Evolutionary conservation across 2,797 vertebrate genomes (phyloP).

Genomic region (Melanogrammus aeglefinus): DNA sequence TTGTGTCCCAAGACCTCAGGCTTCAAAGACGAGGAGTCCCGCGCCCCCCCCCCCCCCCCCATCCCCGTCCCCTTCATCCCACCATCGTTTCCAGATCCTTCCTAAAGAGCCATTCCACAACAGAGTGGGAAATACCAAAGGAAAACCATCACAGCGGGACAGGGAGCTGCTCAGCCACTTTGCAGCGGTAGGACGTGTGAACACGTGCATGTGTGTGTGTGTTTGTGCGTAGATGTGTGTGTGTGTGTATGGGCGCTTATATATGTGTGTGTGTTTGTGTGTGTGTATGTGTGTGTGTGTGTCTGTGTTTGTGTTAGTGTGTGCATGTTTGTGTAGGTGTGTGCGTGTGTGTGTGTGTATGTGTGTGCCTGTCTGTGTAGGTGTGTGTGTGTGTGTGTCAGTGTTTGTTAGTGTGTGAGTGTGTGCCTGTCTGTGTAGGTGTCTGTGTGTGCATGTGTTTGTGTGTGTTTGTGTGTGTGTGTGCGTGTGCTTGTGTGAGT

Average conservation of each 20-base stretch:
- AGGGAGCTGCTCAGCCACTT: slow-evolving; percentile 36
- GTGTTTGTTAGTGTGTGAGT: no score
- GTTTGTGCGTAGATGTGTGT: no score
- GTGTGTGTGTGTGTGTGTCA: no score
- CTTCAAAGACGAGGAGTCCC: slow-evolving; percentile 43
- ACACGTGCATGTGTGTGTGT: slow-evolving; percentile 4
- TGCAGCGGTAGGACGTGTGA: slow-evolving; percentile 29
- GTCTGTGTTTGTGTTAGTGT: no score
- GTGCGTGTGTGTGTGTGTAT: no score
- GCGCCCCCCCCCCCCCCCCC: not conserved
- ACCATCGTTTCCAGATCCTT: slow-evolving; percentile 50
- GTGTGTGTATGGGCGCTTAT: not conserved
- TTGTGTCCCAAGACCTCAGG: slow-evolving; percentile 19
- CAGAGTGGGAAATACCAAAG: slow-evolving; percentile 62
- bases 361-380: no score
- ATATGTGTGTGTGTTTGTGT: no score
- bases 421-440: no score
- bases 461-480: slow-evolving; percentile 1
- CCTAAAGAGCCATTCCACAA: slow-evolving; percentile 49
- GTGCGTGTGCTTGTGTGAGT: slow-evolving; percentile 6
- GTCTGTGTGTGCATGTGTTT: no score
- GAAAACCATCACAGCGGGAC: slow-evolving; percentile 59
- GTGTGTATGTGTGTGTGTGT: not conserved
- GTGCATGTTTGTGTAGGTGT: no score
- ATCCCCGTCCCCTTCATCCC: slow-evolving; percentile 37